phyloP scores from a whole-genome alignment of 2,113 vertebrate genomes.

The Anolis carolinensis region DNA sequence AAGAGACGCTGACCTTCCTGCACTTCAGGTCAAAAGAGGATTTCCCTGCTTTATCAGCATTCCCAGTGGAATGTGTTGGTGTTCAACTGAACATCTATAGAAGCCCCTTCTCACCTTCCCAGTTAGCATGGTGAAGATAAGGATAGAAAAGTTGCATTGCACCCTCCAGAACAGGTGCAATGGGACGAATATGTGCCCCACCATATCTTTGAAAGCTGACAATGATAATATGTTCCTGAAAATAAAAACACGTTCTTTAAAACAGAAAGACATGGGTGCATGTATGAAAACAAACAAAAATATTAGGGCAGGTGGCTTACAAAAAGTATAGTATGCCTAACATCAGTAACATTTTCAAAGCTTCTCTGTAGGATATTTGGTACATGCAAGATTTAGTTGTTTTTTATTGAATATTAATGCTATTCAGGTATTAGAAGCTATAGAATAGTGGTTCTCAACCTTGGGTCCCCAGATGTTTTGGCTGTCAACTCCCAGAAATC shows the following conservation, averaged over 20 bases:
- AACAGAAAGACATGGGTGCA: background rate
- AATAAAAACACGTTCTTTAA: background rate
- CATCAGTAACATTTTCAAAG: constrained; percentile 2
- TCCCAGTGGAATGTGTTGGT: too few relatives aligned
- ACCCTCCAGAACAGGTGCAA: background rate
- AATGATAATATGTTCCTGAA: background rate
- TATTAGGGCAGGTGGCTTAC: too few relatives aligned
- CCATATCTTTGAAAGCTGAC: background rate
- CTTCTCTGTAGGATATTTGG: background rate
- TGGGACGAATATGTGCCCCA: background rate
- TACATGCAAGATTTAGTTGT: background rate
- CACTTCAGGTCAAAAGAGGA: background rate
- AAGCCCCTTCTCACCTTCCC: background rate
- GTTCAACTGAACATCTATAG: background rate
- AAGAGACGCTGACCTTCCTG: background rate
- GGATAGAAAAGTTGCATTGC: too few relatives aligned
- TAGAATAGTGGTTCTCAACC: too few relatives aligned
- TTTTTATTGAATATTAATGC: too few relatives aligned
- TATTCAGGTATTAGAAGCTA: too few relatives aligned
- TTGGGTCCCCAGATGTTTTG: too few relatives aligned
- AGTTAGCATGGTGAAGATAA: background rate
- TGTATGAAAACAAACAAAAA: background rate
- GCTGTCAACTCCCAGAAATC: too few relatives aligned
- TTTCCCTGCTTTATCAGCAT: background rate
- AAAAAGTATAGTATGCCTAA: background rate